Base-by-base conservation (phyloP, 2,113 vertebrate species). In the Leptodactylus fuscus region DNA sequence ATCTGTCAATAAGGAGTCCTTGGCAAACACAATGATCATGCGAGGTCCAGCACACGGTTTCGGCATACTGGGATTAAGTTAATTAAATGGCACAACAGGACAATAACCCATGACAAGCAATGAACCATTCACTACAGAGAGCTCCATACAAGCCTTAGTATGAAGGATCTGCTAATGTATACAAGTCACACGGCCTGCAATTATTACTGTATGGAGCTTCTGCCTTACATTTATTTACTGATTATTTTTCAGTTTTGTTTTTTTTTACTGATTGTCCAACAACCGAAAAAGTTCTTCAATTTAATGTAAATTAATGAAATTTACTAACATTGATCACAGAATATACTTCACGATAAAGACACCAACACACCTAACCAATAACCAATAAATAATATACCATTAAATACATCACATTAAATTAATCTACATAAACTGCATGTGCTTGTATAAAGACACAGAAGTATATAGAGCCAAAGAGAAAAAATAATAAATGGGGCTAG, bases 21-120 rank as follows among this genome's bases (percentile, higher is more conserved):
- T 69, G 65, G 65, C 65, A 69, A 69, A 38, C 65, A 69, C 2
- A 38, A 34, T 38, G 18, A 69, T 69, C 15, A 34, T 20, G 65
- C 65, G 22, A 69, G 34, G 65, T 69, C 65, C 32, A 36, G 32
- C 32, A 69, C 65, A 38, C 65, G 38, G 32, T 69, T n/a, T 20
- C 65, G 38, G 32, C 65, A 69, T 69, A 69, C 18, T 69, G 65
- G 65, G 65, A 69, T 38, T 69, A 69, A 69, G 32, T 36, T 69
- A 69, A 69, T 69, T 69, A 69, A 38, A 69, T 69, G 34, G 20
- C 65, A 69, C 65, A 36, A 69, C 34, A 10, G 65, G 65, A 69
- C 16, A 69, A 34, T 38, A 38, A 18, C 6, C 32, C 18, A 22
- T 22, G 65, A 38, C 18, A 69, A 69, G 13, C 65, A 69, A 38